A percentile compares a stretch with the other conserved stretches of the same genome.
Evolutionary conservation across 2,888 invertebrate genomes (phyloP).

Genomic region (Psylliodes chrysocephalus): DNA sequence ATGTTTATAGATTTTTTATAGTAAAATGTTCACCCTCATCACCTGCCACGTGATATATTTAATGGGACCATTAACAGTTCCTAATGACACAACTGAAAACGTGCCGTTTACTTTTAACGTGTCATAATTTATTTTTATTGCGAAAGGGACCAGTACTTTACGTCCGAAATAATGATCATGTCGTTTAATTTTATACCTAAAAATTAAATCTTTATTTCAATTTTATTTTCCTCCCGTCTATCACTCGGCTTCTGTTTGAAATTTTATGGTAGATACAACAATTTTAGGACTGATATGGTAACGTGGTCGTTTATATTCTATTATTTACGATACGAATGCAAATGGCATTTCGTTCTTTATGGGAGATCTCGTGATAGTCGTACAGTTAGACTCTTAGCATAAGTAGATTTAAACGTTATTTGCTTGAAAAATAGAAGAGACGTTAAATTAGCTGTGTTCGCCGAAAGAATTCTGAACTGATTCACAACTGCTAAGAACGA

Average conservation of each 20-base stretch:
- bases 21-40: no score
- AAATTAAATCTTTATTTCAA: slow-evolving; percentile 27
- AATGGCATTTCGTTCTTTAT: background rate
- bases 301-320: background rate
- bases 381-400: no score
- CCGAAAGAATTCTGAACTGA: no score
- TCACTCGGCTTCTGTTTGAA: background rate
- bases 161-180: slow-evolving; percentile 19
- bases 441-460: no score
- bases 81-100: slow-evolving; percentile 12
- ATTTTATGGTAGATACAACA: background rate
- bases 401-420: no score
- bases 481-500: no score
- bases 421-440: no score
- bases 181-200: slow-evolving; percentile 24
- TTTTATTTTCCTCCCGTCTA: slow-evolving; percentile 16
- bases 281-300: background rate
- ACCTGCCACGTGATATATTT: background rate
- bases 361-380: background rate
- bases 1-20: no score
- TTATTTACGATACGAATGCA: background rate
- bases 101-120: slow-evolving; percentile 23
- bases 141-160: slow-evolving; percentile 18
- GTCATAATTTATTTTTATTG: slow-evolving; percentile 26
- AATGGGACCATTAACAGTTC: slow-evolving; percentile 1